Evolutionary conservation across 2,888 invertebrate species (phyloP), one percentile per base, ranked within the genome.

Genomic region (Cactoblastis cactorum): DNA sequence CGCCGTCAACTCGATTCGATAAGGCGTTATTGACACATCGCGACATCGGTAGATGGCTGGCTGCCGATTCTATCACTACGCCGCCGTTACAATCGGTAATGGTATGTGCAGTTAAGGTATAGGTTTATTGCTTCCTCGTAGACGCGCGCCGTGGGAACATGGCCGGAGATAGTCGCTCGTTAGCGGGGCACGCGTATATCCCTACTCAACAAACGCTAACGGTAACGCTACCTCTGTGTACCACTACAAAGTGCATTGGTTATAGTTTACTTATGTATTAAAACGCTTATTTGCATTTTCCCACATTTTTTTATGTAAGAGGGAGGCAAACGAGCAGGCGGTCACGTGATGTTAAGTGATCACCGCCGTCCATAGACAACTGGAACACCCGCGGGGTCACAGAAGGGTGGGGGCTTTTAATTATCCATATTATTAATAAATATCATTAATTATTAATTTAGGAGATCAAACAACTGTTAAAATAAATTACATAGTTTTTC

Each of bases 121-220:
- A 81, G 79, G 80, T 83, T 87, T 87, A 88, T 87, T 87, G 75
- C 87, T 87, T 88, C 88, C 88, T 83, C 68, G 76, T 73, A 67
- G 76, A 69, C 69, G 71, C 67, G 75, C 74, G 76, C 66, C 74
- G 79, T 83, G 86, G 77, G 83, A 87, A 80, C 79, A 77, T 70
- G 70, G 72, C 82, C 84, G 81, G 83, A 88, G 84, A 88, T 85
- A 83, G 83, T 80, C 69, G 75, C 81, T 81, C 80, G 83, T 83
- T 83, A 83, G 73, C 74, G 74, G 69, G 74, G 75, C 80, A 81
- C 77, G 74, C 75, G 78, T 73, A 66, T 60, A 51, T 57, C 58
- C 59, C 65, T 54, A 41, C 35, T 39, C 51, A 45, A 52, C 56
- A 60, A 61, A 63, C 57, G 58, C 63, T 69, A 67, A 65, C 67